Percentiles rank a stretch among this genome's conserved stretches.
Conservation (phyloP, 2,888 invertebrate species). For the Leptinotarsa peninsularis region DNA sequence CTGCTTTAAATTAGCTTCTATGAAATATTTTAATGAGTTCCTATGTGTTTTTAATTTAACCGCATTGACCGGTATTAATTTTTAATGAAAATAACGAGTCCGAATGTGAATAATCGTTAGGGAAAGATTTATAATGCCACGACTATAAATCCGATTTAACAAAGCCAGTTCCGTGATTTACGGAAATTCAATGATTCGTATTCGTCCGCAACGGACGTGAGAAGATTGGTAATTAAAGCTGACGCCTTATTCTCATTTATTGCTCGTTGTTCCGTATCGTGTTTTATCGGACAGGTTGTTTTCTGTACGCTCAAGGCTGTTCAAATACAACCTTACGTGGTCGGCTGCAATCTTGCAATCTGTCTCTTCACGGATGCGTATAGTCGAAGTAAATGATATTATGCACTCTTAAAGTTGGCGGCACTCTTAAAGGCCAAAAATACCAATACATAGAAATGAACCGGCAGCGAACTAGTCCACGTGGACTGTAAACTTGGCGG, state of each 20-base stretch:
- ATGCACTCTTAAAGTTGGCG: too few relatives aligned
- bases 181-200: conserved; percentile 8
- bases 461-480: too few relatives aligned
- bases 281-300: background rate
- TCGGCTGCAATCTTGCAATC: background rate
- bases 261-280: background rate
- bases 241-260: conserved; percentile 16
- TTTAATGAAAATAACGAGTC: conserved; percentile 52
- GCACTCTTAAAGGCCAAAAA: too few relatives aligned
- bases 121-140: conserved; percentile 41
- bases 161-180: conserved; percentile 27
- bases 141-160: conserved; percentile 33
- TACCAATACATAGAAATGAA: too few relatives aligned
- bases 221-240: conserved; percentile 17
- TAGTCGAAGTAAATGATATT: too few relatives aligned
- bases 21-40: conserved; percentile 63
- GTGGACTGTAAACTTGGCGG: too few relatives aligned
- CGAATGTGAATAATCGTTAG: conserved; percentile 40
- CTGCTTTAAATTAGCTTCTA: conserved; percentile 63
- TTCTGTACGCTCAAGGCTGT: background rate
- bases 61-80: conserved; percentile 49
- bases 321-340: background rate
- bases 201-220: background rate
- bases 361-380: background rate
- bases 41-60: conserved; percentile 58